Conservation (phyloP, 2,888 invertebrate genomes). For the Calephelis perditalis region DNA sequence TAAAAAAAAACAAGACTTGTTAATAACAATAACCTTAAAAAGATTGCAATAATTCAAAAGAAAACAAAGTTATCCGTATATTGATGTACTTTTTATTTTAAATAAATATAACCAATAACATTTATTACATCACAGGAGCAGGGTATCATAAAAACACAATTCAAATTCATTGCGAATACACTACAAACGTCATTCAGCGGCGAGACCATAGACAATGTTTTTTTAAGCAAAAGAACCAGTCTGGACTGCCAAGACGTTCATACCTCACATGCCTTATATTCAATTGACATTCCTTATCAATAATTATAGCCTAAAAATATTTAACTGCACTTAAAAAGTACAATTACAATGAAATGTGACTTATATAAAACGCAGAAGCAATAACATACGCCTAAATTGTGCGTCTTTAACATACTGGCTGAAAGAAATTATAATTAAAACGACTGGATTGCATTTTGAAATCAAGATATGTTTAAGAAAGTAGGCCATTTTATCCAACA, state of each 20-base stretch:
- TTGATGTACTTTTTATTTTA: constrained; percentile 75
- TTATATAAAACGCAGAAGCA: constrained; percentile 6
- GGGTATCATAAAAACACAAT: constrained; percentile 75
- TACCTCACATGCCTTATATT: constrained; percentile 46
- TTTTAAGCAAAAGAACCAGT: constrained; percentile 22
- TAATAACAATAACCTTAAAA: no score
- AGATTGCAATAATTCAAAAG: constrained; percentile 4
- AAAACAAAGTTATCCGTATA: constrained; percentile 48
- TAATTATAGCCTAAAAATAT: constrained; percentile 50
- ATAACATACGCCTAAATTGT: constrained; percentile 19
- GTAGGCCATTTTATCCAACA: background rate
- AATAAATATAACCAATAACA: constrained; percentile 79
- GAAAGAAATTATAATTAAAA: background rate
- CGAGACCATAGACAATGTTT: constrained; percentile 38
- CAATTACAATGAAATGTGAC: constrained; percentile 7
- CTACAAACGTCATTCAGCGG: constrained; percentile 37
- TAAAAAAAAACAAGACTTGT: no score
- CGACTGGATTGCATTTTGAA: background rate
- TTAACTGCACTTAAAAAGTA: constrained; percentile 29
- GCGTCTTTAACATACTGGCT: constrained; percentile 16
- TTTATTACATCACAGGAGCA: constrained; percentile 78
- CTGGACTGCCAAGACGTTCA: constrained; percentile 34
- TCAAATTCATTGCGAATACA: constrained; percentile 49
- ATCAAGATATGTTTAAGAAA: no score
- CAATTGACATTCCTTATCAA: constrained; percentile 70